Percentiles rank a stretch among this genome's conserved stretches.
Evolutionary conservation across 2,113 vertebrate species (phyloP).

Genomic region (Herpailurus yagouaroundi): DNA sequence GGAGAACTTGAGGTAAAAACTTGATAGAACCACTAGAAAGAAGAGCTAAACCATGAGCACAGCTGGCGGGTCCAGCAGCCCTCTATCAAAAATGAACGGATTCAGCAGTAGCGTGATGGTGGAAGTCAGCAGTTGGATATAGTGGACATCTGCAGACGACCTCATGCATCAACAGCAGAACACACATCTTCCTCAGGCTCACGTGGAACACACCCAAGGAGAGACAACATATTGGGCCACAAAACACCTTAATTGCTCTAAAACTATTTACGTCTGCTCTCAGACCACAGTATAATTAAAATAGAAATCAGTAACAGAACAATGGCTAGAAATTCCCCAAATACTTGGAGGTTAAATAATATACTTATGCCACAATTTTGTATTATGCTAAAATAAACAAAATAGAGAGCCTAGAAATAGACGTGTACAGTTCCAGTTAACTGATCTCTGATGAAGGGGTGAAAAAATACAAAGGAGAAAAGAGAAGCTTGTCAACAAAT

Average conservation of each 20-base stretch:
- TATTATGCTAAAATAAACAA: not conserved
- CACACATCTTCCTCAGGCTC: not conserved
- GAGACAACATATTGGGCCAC: not conserved
- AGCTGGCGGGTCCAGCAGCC: not conserved
- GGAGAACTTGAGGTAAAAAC: not conserved
- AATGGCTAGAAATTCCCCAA: not conserved
- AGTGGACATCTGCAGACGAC: not conserved
- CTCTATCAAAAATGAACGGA: not conserved
- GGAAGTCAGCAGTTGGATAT: fast-evolving
- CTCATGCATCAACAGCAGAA: not conserved
- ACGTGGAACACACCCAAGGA: not conserved
- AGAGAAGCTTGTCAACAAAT: not conserved
- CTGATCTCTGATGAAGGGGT: not conserved
- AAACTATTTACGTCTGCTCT: not conserved
- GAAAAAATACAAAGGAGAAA: not conserved
- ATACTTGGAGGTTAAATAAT: not conserved
- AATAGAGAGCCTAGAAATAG: not conserved
- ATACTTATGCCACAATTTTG: not conserved
- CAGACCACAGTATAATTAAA: not conserved
- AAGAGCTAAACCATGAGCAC: too few relatives aligned
- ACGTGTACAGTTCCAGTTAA: not conserved
- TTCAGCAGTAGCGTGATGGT: not conserved
- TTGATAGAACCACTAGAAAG: not conserved
- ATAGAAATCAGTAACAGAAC: not conserved
- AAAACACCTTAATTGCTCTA: not conserved